A percentile compares a stretch with the other conserved stretches of the same genome.
Conservation (phyloP, 2,113 vertebrate genomes). For the Chaetorhynchus papuensis region DNA sequence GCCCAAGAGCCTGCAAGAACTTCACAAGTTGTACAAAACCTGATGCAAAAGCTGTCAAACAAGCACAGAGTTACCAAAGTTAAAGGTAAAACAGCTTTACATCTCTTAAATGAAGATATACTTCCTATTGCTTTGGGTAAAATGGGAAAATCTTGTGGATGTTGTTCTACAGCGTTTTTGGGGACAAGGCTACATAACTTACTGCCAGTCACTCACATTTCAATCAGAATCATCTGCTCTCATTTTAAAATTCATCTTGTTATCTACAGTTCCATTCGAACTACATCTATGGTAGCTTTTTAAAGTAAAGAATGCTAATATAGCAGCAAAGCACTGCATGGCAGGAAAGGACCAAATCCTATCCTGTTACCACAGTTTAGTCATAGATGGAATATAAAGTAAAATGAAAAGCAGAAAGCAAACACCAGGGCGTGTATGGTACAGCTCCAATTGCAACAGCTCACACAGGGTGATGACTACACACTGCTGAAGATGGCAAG, state of each 20-base stretch:
- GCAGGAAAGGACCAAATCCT: not conserved
- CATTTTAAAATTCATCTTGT: not conserved
- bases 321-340: not conserved
- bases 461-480: not conserved
- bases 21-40: not conserved
- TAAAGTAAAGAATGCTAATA: not conserved
- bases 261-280: not conserved
- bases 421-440: not conserved
- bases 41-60: not conserved
- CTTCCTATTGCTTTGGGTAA: not conserved
- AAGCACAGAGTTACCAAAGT: not conserved
- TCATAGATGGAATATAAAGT: not conserved
- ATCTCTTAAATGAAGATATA: not conserved
- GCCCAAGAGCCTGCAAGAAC: not conserved
- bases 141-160: not conserved
- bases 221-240: not conserved
- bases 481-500: not conserved
- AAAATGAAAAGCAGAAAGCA: not conserved
- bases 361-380: not conserved
- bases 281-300: not conserved
- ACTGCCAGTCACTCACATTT: not conserved
- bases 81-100: not conserved
- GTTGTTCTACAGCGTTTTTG: not conserved
- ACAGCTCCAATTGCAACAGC: accelerated
- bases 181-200: not conserved